Base-by-base conservation (phyloP, 1,140 invertebrate genomes). In the Anastrepha ludens region DNA sequence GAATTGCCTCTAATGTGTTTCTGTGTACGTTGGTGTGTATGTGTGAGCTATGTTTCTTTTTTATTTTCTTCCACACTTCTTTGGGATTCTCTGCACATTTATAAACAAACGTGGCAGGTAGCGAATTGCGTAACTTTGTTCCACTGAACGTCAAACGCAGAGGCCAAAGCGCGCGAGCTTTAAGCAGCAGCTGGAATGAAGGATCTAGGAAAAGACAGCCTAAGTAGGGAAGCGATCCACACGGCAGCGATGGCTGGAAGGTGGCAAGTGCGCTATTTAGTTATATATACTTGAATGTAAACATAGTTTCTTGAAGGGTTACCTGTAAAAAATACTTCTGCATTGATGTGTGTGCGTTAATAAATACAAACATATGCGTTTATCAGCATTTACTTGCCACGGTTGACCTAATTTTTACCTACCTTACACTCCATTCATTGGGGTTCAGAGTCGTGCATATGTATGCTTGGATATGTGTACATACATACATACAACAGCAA, bases 361-460 rank as follows among this genome's bases (percentile, higher is more conserved):
- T 29, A 29, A 0, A 29, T 29, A 29, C 29, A 29, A 29, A 50
- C 44, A 4, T 13, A 15, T 47, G 44, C 44, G 17, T 74, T 13
- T 55, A 29, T 81, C 17, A 47, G 41, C 9, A 47, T 55, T 55
- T 29, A n/a, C 44, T 81, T 81, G 44, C 47, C 47, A 81, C 74
- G 74, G 47, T 50, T 81, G 74, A 81, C 74, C 74, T 55, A 81
- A 81, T 81, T 81, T 81, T 81, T 81, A 81, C 50, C 74, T 81
- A 81, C 47, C 74, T 81, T 81, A 47, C 74, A 62, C 60, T 62
- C 15, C 60, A 0, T 62, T 62, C 15, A 81, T 55, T 81, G 74
- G 17, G 44, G 44, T 81, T 81, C 50, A 20, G 17, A 81, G 74
- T 55, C 50, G 50, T 8, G 11, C 6, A 55, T 8, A 55, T 55